Evolutionary conservation across 2,888 invertebrate genomes (phyloP).

Genomic region (Drosophila stalkeri): DNA sequence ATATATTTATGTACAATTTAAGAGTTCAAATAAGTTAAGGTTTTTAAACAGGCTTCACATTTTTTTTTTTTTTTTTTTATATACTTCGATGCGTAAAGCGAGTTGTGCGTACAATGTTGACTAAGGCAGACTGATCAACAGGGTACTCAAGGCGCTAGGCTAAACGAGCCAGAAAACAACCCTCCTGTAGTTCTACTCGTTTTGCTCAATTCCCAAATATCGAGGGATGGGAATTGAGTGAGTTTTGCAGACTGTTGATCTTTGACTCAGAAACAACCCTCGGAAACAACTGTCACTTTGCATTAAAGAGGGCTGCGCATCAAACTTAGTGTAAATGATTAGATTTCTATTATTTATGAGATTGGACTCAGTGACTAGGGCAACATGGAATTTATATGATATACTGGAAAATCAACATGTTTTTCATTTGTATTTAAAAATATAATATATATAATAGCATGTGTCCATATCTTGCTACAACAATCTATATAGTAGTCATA

Average conservation of each 20-base stretch:
- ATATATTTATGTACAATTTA: background rate
- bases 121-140: constrained; percentile 58
- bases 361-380: background rate
- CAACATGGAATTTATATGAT: background rate
- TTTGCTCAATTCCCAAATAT: background rate
- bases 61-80: background rate
- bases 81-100: background rate
- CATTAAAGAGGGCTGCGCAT: background rate
- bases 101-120: constrained; percentile 30
- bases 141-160: background rate
- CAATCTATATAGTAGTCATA: background rate
- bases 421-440: no score
- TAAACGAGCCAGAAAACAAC: constrained; percentile 25
- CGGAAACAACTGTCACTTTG: background rate
- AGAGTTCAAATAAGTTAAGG: background rate
- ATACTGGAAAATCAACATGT: no score
- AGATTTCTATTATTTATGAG: background rate
- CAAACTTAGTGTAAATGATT: background rate
- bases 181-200: constrained; percentile 5
- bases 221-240: constrained; percentile 11
- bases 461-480: background rate
- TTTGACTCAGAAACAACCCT: constrained; percentile 1
- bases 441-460: no score
- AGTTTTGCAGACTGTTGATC: background rate
- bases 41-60: constrained; percentile 1